Conservation (phyloP, 1,140 invertebrate species). For the Riptortus pedestris region DNA sequence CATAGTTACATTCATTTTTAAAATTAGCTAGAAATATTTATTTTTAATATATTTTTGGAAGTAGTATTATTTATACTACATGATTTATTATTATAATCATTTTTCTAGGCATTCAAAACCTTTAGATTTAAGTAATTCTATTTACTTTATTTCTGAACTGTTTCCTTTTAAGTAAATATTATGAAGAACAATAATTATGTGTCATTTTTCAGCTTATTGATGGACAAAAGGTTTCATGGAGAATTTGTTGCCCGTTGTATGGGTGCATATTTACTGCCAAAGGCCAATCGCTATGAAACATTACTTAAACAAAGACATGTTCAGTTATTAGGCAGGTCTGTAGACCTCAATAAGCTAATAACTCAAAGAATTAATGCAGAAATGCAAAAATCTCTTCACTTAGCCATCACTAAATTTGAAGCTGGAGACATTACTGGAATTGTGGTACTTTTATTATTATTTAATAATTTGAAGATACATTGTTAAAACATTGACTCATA, state of each 20-base stretch:
- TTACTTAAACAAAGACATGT: constrained; percentile 93
- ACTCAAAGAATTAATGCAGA: constrained; percentile 92
- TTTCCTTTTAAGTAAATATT: too few species aligned
- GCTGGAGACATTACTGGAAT: constrained; percentile 92
- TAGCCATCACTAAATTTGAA: constrained; percentile 94
- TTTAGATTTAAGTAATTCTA: too few species aligned
- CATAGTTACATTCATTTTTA: too few species aligned
- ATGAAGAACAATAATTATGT: too few species aligned
- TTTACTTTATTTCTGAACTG: background rate
- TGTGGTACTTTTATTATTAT: constrained; percentile 53
- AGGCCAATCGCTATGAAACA: constrained; percentile 89
- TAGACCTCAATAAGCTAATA: constrained; percentile 93
- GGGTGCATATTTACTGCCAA: constrained; percentile 62
- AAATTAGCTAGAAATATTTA: too few species aligned
- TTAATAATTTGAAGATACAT: background rate
- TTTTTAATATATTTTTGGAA: too few species aligned
- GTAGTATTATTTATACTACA: constrained; percentile 93
- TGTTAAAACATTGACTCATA: too few species aligned
- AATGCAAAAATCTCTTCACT: constrained; percentile 89
- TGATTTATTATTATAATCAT: constrained; percentile 97
- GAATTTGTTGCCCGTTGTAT: constrained; percentile 70
- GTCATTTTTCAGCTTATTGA: constrained; percentile 60
- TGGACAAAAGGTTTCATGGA: constrained; percentile 92
- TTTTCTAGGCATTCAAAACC: too few species aligned
- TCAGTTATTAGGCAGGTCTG: constrained; percentile 87